A percentile compares a stretch with the other conserved stretches of the same genome.
Evolutionary conservation across 2,888 invertebrate genomes (phyloP).

Genomic region (Polydrusus cervinus): DNA sequence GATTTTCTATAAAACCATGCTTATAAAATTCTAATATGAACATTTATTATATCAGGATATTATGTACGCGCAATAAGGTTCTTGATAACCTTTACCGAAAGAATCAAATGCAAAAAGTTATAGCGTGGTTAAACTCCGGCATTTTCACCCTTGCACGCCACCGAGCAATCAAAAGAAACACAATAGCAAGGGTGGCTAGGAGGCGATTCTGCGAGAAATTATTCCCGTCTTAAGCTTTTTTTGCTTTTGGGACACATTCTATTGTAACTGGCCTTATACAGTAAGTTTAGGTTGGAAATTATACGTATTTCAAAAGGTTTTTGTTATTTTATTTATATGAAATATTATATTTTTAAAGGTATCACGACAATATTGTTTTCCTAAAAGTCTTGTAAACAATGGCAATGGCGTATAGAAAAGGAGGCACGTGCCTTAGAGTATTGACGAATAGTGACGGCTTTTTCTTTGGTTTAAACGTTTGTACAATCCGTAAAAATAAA

Average conservation of each 20-base stretch:
- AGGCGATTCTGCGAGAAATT: constrained; percentile 27
- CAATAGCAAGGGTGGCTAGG: constrained; percentile 25
- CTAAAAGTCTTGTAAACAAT: too few relatives aligned
- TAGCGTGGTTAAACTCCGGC: constrained; percentile 18
- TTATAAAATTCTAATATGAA: too few relatives aligned
- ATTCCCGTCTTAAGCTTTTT: constrained; percentile 27
- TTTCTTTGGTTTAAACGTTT: too few relatives aligned
- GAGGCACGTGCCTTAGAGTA: too few relatives aligned
- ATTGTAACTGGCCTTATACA: constrained; percentile 9
- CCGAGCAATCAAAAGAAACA: constrained; percentile 30
- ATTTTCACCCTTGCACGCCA: constrained; percentile 28
- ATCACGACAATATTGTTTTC: too few relatives aligned
- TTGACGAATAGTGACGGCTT: too few relatives aligned
- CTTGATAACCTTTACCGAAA: constrained; percentile 11
- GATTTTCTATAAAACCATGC: too few relatives aligned
- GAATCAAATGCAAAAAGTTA: constrained; percentile 27
- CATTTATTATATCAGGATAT: too few relatives aligned
- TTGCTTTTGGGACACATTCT: constrained; percentile 29
- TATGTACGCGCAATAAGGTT: not conserved
- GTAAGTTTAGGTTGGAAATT: constrained; percentile 5
- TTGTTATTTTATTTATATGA: constrained; percentile 2
- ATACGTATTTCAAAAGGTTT: constrained; percentile 7
- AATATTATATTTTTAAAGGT: not conserved
- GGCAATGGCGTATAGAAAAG: too few relatives aligned
- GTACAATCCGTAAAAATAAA: too few relatives aligned